phyloP scores from a whole-genome alignment of 1,140 invertebrate species.

The Pseudobourletiella spinata region DNA sequence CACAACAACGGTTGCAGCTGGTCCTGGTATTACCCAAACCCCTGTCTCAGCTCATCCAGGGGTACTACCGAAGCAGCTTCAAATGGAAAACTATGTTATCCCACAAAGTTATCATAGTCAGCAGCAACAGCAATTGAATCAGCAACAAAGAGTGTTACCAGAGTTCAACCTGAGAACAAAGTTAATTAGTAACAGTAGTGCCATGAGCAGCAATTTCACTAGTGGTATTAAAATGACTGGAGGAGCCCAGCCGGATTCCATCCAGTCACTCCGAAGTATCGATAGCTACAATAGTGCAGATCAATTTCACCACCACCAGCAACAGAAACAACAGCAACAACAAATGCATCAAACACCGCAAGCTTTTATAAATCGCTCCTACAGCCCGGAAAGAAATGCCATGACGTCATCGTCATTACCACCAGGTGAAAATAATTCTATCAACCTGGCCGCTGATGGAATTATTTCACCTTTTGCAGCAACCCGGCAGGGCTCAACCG shows the following conservation, averaged over 20 bases:
- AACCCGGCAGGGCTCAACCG: no score
- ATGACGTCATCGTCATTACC: no score
- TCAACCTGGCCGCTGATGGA: no score
- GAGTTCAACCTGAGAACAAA: conserved; percentile 9
- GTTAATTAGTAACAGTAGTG: conserved; percentile 4
- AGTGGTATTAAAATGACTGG: neutral
- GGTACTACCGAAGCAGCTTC: neutral
- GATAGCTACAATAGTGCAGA: neutral
- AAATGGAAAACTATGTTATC: conserved; percentile 1
- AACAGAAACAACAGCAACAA: neutral
- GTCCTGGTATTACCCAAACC: no score
- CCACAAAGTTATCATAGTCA: neutral
- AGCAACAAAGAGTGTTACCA: neutral
- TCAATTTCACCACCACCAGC: no score
- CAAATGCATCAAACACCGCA: neutral
- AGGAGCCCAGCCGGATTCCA: neutral
- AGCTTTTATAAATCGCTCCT: conserved; percentile 8
- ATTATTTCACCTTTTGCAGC: no score
- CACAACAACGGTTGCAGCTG: no score
- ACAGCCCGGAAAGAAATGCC: conserved; percentile 1
- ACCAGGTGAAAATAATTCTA: no score
- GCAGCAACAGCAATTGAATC: no score
- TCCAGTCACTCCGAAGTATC: conserved; percentile 9
- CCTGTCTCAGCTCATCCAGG: no score
- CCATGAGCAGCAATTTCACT: conserved; percentile 1